These are phyloP conservation scores for Drosophila nr. fundita DNA, from an alignment of 2,888 invertebrate genomes.

Conservation along the genomic window DNA sequence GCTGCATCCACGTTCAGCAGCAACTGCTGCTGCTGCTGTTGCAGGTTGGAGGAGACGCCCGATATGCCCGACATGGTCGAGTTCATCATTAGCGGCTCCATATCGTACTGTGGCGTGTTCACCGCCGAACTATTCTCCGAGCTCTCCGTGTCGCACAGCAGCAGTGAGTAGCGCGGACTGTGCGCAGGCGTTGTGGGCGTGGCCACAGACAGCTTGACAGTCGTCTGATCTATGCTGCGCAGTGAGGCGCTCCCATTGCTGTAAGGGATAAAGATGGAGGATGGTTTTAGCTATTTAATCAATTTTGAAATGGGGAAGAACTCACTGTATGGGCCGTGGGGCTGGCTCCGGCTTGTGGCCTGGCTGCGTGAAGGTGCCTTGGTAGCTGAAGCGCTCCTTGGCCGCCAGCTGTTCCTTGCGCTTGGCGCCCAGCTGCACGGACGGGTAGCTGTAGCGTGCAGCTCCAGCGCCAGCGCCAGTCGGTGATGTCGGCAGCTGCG, in stretches of 20 bases:
- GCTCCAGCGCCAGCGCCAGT: conserved; percentile 39
- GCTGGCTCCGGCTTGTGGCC: conserved; percentile 35
- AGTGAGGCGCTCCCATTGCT: conserved; percentile 42
- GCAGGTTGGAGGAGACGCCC: conserved; percentile 74
- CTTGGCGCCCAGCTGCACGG: conserved; percentile 83
- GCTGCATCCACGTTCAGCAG: conserved; percentile 71
- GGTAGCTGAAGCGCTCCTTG: conserved; percentile 85
- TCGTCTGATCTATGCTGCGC: conserved; percentile 40
- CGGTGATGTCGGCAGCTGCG: conserved; percentile 30
- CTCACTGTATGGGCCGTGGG: conserved; percentile 42
- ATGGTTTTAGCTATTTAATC: background rate
- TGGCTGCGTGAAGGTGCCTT: conserved; percentile 73
- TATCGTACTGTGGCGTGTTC: conserved; percentile 84
- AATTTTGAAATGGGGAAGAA: background rate
- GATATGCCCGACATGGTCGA: conserved; percentile 79
- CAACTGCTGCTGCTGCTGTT: conserved; percentile 75
- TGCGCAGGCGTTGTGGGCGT: conserved; percentile 84
- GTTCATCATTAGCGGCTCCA: conserved; percentile 82
- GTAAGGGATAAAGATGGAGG: background rate
- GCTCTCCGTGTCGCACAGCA: conserved; percentile 84
- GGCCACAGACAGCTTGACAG: conserved; percentile 76
- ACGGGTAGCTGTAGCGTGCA: conserved; percentile 83
- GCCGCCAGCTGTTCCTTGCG: conserved; percentile 82
- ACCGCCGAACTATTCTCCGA: conserved; percentile 85
- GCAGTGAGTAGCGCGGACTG: conserved; percentile 85